A percentile compares a stretch with the other conserved stretches of the same genome.
phyloP scores from a whole-genome alignment of 2,113 vertebrate species.

The Neolamprologus fasciatus region DNA sequence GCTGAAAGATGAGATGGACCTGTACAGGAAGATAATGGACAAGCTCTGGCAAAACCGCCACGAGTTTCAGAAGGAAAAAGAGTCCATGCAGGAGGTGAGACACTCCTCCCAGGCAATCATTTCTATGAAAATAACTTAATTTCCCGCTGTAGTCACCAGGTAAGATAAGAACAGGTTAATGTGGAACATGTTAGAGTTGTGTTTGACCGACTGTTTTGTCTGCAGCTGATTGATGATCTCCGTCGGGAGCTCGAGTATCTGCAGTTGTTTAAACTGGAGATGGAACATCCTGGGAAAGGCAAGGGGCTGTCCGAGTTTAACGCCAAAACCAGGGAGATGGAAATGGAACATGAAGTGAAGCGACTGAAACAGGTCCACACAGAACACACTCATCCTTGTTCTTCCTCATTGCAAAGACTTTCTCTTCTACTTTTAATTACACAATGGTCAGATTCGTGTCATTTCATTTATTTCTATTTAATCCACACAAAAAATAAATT shows the following conservation, averaged over 20 bases:
- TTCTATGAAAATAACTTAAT: neutral
- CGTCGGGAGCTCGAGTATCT: conserved; percentile 89
- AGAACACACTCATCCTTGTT: neutral
- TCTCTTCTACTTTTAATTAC: neutral
- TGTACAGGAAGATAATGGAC: conserved; percentile 95
- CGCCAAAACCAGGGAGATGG: conserved; percentile 82
- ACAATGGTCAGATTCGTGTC: neutral
- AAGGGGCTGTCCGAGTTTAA: conserved; percentile 79
- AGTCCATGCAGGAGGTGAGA: conserved; percentile 90
- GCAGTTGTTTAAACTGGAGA: conserved; percentile 90
- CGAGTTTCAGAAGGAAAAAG: conserved; percentile 91
- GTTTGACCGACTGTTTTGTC: neutral
- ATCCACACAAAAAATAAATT: neutral
- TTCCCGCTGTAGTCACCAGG: neutral
- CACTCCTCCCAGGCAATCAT: neutral
- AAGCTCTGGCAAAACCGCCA: conserved; percentile 90
- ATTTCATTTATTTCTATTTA: neutral
- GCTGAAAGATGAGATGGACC: conserved; percentile 93
- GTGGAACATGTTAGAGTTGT: neutral
- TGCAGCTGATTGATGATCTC: conserved; percentile 90
- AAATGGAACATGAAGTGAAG: conserved; percentile 92
- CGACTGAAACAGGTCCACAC: conserved; percentile 84
- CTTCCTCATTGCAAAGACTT: neutral
- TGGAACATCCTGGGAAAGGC: conserved; percentile 80
- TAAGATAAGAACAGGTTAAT: neutral